Percentiles rank a stretch among this genome's conserved stretches.
Evolutionary conservation across 2,797 vertebrate species (phyloP).

Genomic region (Paramormyrops hopkinsi): DNA sequence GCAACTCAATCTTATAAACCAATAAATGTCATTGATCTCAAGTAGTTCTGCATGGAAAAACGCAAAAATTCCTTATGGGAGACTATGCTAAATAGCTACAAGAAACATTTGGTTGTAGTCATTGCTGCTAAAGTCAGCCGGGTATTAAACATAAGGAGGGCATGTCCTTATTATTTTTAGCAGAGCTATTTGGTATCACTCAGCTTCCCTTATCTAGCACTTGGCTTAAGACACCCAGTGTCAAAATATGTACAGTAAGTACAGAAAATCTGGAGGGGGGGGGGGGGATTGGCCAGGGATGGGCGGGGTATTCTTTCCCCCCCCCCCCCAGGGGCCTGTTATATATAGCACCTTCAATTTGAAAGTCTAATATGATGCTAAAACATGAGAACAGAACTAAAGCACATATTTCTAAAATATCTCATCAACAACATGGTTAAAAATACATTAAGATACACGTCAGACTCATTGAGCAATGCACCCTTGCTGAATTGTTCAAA

Average conservation of each 20-base stretch:
- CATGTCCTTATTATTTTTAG: background rate
- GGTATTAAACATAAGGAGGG: background rate
- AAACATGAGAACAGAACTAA: background rate
- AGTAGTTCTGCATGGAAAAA: background rate
- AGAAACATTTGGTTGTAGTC: background rate
- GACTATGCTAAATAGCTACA: background rate
- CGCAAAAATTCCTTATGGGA: background rate
- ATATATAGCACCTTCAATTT: background rate
- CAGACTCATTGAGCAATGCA: background rate
- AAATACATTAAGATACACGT: background rate
- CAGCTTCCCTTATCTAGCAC: background rate
- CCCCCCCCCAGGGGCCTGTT: background rate
- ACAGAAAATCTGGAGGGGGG: background rate
- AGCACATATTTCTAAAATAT: background rate
- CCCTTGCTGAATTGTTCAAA: background rate
- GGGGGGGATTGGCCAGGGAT: no score
- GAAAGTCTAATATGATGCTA: background rate
- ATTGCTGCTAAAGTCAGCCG: background rate
- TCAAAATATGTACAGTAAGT: background rate
- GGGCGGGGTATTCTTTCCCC: background rate
- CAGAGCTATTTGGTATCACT: background rate
- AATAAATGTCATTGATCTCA: background rate
- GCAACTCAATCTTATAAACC: background rate
- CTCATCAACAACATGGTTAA: background rate
- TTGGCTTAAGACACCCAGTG: background rate